Evolutionary conservation across 2,888 invertebrate genomes (phyloP), one percentile per base, ranked within the genome.

Genomic region (Chrysomela aeneicollis): DNA sequence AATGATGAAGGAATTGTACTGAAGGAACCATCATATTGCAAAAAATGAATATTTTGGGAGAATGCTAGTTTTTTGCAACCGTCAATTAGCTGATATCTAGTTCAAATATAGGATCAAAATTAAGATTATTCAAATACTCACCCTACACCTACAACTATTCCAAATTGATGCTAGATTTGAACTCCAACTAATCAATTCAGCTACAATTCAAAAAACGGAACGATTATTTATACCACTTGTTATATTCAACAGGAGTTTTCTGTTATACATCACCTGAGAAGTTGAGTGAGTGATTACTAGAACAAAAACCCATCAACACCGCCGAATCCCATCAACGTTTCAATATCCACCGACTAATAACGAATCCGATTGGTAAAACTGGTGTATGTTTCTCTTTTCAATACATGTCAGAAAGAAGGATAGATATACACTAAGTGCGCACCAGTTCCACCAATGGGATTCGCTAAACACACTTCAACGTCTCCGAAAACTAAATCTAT

Each of bases 261-360:
- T 55, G 60, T 64, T 73, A 71, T 70, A 70, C 69, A 74, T 72
- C 73, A 73, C 74, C 74, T 73, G 73, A 74, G 74, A 70, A 69
- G 67, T 68, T 68, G 71, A 71, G 69, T 72, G 63, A n/a, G n/a
- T n/a, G n/a, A 66, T 64, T 59, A 63, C 59, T 63, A 66, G 61
- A 63, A 47, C 26, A 54, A 32, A 51, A 54, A 67, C 57, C 57
- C 22, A 57, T 57, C 53, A 62, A 52, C 46, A 57, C 49, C 15
- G 35, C 37, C 30, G 59, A 63, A 63, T 60, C 59, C 63, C 66
- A 63, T 64, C 60, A 65, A 49, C 19, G 21, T 30, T 30, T 57
- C 42, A 15, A 26, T 42, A 9, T 42, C n/a, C n/a, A n/a, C n/a
- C n/a, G n/a, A n/a, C n/a, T n/a, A n/a, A n/a, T n/a, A n/a, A n/a